These are phyloP conservation scores for Hydrolagus affinis DNA, from an alignment of 2,113 vertebrate species.

Conservation along the genomic window DNA sequence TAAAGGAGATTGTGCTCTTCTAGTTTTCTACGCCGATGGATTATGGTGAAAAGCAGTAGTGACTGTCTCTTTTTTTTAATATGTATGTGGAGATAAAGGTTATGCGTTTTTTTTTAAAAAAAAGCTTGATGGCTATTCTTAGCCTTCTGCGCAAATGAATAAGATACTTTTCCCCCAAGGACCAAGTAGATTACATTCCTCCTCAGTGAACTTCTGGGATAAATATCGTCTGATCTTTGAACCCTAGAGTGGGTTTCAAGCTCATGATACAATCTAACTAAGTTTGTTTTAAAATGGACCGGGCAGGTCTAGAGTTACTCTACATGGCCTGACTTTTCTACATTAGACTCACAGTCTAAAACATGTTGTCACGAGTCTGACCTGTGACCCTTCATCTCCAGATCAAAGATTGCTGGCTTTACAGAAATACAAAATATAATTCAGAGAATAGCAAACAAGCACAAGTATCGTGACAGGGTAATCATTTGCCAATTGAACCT, in stretches of 20 bases:
- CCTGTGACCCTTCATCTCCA: conserved; percentile 14
- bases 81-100: not conserved
- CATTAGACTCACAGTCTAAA: conserved; percentile 25
- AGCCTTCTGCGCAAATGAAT: not conserved
- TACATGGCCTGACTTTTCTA: conserved; percentile 16
- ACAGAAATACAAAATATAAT: conserved; percentile 29
- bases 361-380: conserved; percentile 30
- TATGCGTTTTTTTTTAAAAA: not conserved
- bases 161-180: not conserved
- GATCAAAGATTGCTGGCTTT: conserved; percentile 7
- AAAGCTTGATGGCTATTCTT: not conserved
- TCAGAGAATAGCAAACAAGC: conserved; percentile 13
- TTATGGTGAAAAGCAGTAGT: not conserved
- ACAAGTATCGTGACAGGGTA: not conserved
- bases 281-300: conserved; percentile 24
- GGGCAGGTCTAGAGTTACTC: conserved; percentile 30
- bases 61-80: not conserved
- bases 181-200: conserved; percentile 1
- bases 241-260: conserved; percentile 13
- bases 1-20: not conserved
- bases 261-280: conserved; percentile 23
- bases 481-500: conserved; percentile 14
- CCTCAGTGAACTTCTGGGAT: conserved; percentile 25
- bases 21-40: not conserved
- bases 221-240: conserved; percentile 30